Conservation (phyloP, 2,113 vertebrate genomes). For the cattle (Bos taurus) region ARS-UCD2.0 NC_037328.1:116319001-116319500, state of each 20-base stretch:
- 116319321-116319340: background rate
- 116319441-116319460: background rate
- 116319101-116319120: slow-evolving; percentile 91
- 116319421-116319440: background rate
- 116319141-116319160: slow-evolving; percentile 83
- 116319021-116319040: slow-evolving; percentile 88
- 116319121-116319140: slow-evolving; percentile 59
- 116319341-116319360: background rate
- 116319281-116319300: background rate
- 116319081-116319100: slow-evolving; percentile 91
- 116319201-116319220: slow-evolving; percentile 92
- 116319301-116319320: background rate
- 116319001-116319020: slow-evolving; percentile 94
- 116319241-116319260: background rate
- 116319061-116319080: slow-evolving; percentile 82
- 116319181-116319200: slow-evolving; percentile 89
- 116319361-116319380: background rate
- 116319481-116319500: background rate
- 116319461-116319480: background rate
- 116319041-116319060: slow-evolving; percentile 81
- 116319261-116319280: background rate
- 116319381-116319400: background rate
- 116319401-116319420: background rate
- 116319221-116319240: slow-evolving; percentile 89
- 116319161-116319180: slow-evolving; percentile 87